A percentile compares a stretch with the other conserved stretches of the same genome.
phyloP scores from a whole-genome alignment of 2,797 vertebrate genomes.

The Catamblyrhynchus diadema region DNA sequence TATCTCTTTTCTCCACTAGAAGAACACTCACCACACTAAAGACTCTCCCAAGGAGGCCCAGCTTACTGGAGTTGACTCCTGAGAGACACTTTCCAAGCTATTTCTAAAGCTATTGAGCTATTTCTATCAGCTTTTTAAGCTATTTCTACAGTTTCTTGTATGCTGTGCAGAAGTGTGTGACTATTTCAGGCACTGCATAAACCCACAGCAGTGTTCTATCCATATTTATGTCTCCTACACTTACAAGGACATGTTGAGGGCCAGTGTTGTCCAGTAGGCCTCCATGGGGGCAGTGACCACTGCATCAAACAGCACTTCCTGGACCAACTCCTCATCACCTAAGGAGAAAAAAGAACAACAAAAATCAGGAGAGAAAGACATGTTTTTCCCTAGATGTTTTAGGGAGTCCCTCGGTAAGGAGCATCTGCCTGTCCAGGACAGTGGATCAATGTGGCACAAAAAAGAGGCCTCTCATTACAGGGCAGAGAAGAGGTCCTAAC shows the following conservation, averaged over 20 bases:
- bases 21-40: neutral
- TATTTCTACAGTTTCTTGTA: neutral
- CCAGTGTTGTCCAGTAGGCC: slow-evolving; percentile 93
- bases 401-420: neutral
- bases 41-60: neutral
- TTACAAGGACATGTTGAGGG: slow-evolving; percentile 86
- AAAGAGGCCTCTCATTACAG: neutral
- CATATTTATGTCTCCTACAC: neutral
- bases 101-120: neutral
- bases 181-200: neutral
- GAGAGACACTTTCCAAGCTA: neutral
- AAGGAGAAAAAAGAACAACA: neutral
- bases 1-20: neutral
- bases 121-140: neutral
- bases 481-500: neutral
- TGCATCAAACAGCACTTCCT: slow-evolving; percentile 90
- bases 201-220: neutral
- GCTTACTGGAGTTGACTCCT: neutral
- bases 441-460: neutral
- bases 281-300: slow-evolving; percentile 96
- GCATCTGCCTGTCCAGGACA: neutral
- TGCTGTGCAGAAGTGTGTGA: neutral
- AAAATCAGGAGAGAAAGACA: neutral
- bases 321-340: slow-evolving; percentile 88
- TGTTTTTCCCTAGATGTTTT: neutral